These are phyloP conservation scores for Meandrina meandrites DNA, from an alignment of 92 coral and sea anemone genomes.

Conservation along the genomic window DNA sequence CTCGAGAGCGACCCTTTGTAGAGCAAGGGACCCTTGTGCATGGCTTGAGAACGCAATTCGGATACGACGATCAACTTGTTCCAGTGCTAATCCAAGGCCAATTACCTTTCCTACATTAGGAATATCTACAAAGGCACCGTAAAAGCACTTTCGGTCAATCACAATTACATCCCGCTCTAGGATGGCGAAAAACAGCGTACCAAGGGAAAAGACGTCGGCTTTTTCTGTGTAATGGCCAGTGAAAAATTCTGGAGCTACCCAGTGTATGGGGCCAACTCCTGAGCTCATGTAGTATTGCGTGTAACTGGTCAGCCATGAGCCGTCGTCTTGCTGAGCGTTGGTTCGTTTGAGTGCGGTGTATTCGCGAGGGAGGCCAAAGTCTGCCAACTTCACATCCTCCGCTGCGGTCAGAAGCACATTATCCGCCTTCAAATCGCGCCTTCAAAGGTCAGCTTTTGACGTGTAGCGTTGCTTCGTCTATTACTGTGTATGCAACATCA, in stretches of 20 bases:
- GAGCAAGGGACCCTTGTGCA: slow-evolving; percentile 17
- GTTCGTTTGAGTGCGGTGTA: slow-evolving; percentile 40
- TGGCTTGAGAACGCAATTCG: slow-evolving; percentile 20
- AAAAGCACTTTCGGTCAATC: slow-evolving; percentile 25
- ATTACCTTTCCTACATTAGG: slow-evolving; percentile 9
- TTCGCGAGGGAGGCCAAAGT: slow-evolving; percentile 72
- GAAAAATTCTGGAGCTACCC: slow-evolving; percentile 82
- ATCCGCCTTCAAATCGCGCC: slow-evolving; percentile 68
- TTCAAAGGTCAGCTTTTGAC: slow-evolving; percentile 48
- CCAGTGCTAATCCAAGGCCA: slow-evolving; percentile 56
- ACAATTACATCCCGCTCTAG: slow-evolving; percentile 48
- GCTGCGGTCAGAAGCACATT: slow-evolving; percentile 60
- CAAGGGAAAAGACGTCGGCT: slow-evolving; percentile 80
- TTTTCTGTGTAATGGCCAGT: slow-evolving; percentile 51
- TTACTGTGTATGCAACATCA: slow-evolving; percentile 64
- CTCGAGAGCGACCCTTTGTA: slow-evolving; percentile 36
- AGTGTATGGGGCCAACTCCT: slow-evolving; percentile 36
- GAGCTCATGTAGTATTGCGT: slow-evolving; percentile 52
- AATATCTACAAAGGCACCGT: slow-evolving; percentile 57
- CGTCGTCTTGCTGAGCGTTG: slow-evolving; percentile 15
- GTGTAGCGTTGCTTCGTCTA: neutral
- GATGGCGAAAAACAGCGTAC: slow-evolving; percentile 61
- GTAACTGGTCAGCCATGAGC: slow-evolving; percentile 10
- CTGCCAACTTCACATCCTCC: slow-evolving; percentile 73
- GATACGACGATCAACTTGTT: neutral